Evolutionary conservation across 1,140 invertebrate species (phyloP).

Genomic region (Ooceraea biroi): DNA sequence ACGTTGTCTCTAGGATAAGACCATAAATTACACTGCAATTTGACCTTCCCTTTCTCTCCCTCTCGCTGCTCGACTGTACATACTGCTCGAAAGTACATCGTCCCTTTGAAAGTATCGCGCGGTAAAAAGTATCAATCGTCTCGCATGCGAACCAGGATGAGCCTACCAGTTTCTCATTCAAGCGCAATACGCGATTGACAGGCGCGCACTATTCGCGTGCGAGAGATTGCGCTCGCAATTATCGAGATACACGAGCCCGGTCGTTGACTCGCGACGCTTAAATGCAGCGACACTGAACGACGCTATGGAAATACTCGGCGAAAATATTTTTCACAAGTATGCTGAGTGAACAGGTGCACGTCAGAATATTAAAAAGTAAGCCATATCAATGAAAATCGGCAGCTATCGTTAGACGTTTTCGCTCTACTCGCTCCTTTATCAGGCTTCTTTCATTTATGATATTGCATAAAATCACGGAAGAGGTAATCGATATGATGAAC

Average conservation of each 20-base stretch:
- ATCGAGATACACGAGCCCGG: slow-evolving; percentile 3
- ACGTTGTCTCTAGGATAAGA: background rate
- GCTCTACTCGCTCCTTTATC: no score
- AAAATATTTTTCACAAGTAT: slow-evolving; percentile 1
- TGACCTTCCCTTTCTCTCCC: background rate
- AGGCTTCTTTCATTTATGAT: no score
- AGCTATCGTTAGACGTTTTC: no score
- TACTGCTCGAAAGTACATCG: background rate
- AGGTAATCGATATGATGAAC: no score
- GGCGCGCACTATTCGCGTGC: slow-evolving; percentile 32
- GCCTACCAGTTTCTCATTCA: slow-evolving; percentile 43
- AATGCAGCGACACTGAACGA: background rate
- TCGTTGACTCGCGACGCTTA: slow-evolving; percentile 31
- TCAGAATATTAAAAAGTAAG: background rate
- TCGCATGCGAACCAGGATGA: slow-evolving; percentile 16
- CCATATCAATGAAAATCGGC: no score
- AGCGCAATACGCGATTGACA: slow-evolving; percentile 42
- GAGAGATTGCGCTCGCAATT: slow-evolving; percentile 46
- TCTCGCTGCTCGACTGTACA: background rate
- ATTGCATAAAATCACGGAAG: no score
- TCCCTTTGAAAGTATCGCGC: background rate
- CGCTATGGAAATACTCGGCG: background rate
- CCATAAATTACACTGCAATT: slow-evolving; percentile 25
- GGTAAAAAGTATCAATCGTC: slow-evolving; percentile 30
- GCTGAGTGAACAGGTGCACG: background rate